These are phyloP conservation scores for Tokudaia tokunoshimensis DNA, from an alignment of 2,797 vertebrate species.

Conservation along the genomic window DNA sequence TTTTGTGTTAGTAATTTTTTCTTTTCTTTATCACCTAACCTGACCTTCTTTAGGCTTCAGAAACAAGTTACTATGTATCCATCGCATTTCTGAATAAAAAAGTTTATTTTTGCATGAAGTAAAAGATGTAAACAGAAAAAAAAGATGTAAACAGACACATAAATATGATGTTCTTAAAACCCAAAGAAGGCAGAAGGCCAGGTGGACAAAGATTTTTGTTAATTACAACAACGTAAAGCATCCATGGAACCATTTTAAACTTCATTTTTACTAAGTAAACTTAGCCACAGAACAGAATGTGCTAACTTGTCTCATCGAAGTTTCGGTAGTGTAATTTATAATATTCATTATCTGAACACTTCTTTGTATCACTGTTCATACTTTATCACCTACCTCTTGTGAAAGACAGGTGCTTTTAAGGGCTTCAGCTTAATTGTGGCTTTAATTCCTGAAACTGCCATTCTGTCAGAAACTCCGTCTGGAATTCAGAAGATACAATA, in stretches of 20 bases:
- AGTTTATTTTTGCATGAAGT: not conserved
- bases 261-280: not conserved
- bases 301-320: constrained; percentile 22
- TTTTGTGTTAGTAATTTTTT: constrained; percentile 19
- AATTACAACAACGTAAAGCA: not conserved
- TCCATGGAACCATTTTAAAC: not conserved
- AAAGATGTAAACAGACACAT: not conserved
- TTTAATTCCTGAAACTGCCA: constrained; percentile 76
- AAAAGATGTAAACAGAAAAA: constrained; percentile 10
- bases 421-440: constrained; percentile 76
- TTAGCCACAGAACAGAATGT: constrained; percentile 1
- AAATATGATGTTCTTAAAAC: constrained; percentile 44
- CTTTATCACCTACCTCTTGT: constrained; percentile 75
- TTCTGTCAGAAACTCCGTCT: constrained; percentile 71
- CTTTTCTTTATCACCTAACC: not conserved
- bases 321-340: constrained; percentile 20
- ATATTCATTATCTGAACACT: constrained; percentile 32
- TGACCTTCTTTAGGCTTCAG: constrained; percentile 48
- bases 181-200: constrained; percentile 19
- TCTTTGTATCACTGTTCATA: constrained; percentile 49
- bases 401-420: constrained; percentile 71
- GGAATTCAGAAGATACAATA: constrained; percentile 72
- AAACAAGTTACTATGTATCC: constrained; percentile 39
- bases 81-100: constrained; percentile 47
- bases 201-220: not conserved